Conservation (phyloP, 1,140 invertebrate genomes). For the Dufourea novaeangliae region DNA sequence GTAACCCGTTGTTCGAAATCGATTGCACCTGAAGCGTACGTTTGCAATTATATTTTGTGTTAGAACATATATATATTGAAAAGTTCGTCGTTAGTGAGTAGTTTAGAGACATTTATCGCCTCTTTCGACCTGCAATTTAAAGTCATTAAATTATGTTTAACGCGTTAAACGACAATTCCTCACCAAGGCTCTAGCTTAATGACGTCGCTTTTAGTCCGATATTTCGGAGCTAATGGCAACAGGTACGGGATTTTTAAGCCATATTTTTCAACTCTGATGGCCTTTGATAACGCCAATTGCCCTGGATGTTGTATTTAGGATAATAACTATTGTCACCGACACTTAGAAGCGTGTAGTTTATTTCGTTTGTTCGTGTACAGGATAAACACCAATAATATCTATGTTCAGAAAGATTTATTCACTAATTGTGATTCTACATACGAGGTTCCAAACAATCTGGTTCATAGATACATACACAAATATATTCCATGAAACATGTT, state of each 20-base stretch:
- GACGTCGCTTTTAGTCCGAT: neutral
- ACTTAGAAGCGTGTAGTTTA: neutral
- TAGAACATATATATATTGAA: too few relatives aligned
- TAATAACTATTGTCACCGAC: neutral
- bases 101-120: neutral
- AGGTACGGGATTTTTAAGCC: constrained; percentile 4
- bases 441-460: too few relatives aligned
- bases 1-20: too few relatives aligned
- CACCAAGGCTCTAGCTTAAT: neutral
- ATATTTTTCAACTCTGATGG: neutral
- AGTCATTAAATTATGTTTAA: constrained; percentile 9
- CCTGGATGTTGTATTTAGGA: neutral
- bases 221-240: constrained; percentile 12
- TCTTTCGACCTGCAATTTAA: neutral
- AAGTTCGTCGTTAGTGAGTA: neutral
- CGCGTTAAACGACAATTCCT: neutral
- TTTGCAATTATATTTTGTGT: too few relatives aligned
- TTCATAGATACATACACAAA: too few relatives aligned
- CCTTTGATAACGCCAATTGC: neutral
- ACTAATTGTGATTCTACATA: too few relatives aligned
- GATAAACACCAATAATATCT: too few relatives aligned
- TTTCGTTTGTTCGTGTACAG: too few relatives aligned
- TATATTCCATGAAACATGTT: too few relatives aligned
- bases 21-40: too few relatives aligned
- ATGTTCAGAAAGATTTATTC: too few relatives aligned